Conservation (phyloP, 2,797 vertebrate genomes). For the Rhabdomys pumilio region DNA sequence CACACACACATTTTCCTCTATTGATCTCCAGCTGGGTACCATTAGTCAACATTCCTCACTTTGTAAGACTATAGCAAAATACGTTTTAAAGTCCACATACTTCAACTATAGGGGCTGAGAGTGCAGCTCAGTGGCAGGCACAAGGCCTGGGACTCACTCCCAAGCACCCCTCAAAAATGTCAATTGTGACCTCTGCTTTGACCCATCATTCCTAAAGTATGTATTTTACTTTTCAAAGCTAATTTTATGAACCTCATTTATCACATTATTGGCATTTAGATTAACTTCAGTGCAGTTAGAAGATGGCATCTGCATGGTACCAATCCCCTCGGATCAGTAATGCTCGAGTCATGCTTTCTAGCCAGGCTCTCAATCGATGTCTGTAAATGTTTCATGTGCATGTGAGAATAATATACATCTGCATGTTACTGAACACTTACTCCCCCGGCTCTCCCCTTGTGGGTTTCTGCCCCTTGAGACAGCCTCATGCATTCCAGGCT, state of each 20-base stretch:
- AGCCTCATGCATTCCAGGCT: background rate
- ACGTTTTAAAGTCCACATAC: background rate
- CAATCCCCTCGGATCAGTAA: background rate
- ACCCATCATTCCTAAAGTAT: background rate
- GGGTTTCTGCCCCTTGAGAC: background rate
- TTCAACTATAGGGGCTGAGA: background rate
- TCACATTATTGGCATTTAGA: conserved; percentile 55
- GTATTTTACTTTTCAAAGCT: conserved; percentile 54
- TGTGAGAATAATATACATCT: background rate
- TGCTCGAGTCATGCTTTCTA: background rate
- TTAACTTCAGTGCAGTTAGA: background rate
- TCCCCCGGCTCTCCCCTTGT: background rate
- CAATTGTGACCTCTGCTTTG: conserved; percentile 29
- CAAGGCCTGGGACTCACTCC: background rate
- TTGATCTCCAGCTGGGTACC: background rate
- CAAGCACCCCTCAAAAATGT: background rate
- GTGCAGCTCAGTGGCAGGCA: background rate
- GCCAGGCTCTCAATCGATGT: background rate
- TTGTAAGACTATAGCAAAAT: background rate
- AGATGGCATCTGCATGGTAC: background rate
- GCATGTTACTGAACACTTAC: background rate
- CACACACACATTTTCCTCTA: background rate
- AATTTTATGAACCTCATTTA: conserved; percentile 48
- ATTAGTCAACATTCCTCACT: background rate
- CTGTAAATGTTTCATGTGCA: background rate